Evolutionary conservation across 2,113 vertebrate genomes (phyloP), one percentile per base, ranked within the genome.

Genomic region (Malurus cyaneus): DNA sequence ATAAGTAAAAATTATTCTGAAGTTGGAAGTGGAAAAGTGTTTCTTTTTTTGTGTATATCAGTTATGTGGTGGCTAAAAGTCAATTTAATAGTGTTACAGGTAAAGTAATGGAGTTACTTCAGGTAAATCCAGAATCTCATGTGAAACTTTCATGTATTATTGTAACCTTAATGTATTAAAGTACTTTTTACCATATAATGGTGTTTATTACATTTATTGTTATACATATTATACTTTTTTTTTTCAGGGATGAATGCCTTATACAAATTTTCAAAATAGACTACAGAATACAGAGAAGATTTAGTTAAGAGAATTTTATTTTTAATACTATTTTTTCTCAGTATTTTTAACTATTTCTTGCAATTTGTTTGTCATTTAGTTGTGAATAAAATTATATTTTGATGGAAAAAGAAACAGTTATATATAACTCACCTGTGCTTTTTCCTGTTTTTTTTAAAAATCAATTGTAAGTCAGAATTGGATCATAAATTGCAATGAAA

Each of bases 91-190:
- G 53, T 95, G 96, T 97, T 93, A 93, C 18, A 65, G 49, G 53
- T 95, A 93, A 97, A 96, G 54, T 95, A 96, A 97, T 90, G 54
- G 74, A 95, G 85, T 96, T 96, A 94, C 59, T 83, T 94, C 70
- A 88, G 46, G 57, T 94, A 96, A 93, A 96, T 94, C 94, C 31
- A 47, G 82, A 96, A 85, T 91, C 42, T 13, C 96, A 29, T 95
- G 73, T 97, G 94, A 97, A 94, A 93, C 46, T 19, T 91, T 94
- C 56, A 53, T 86, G 95, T 12, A 83, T 97, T 97, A 95, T 70
- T 92, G 65, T 16, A 94, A 57, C 28, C 42, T 95, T 94, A 88
- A 95, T 92, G 28, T 92, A 89, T 88, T 53, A 97, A 96, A 97
- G 94, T 94, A 88, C 81, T 95, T 97, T 76, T 96, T 93, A 89